Evolutionary conservation across 1,140 invertebrate species (phyloP).

Genomic region (Aphidius gifuensis): DNA sequence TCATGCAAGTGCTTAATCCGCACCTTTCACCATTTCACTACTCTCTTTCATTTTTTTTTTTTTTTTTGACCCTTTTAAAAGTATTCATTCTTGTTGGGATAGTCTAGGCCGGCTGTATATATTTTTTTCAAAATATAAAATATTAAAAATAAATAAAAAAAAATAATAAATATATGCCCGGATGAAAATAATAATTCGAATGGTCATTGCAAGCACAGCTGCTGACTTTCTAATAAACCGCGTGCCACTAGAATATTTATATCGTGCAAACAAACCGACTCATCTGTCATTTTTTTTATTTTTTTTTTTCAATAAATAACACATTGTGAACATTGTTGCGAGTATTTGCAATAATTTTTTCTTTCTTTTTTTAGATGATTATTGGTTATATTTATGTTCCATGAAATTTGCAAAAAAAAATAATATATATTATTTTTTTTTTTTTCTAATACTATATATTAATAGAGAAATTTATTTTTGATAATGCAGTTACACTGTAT

Average conservation of each 20-base stretch:
- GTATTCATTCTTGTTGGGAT: constrained; percentile 28
- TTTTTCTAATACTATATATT: no score
- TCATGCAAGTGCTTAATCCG: constrained; percentile 2
- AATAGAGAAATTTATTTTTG: no score
- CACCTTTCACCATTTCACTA: constrained; percentile 16
- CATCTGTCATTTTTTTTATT: constrained; percentile 20
- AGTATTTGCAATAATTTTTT: not conserved
- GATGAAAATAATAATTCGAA: constrained; percentile 22
- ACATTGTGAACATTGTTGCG: constrained; percentile 6
- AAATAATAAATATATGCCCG: constrained; percentile 8
- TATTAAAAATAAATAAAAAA: no score
- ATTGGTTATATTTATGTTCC: no score
- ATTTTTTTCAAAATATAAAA: constrained; percentile 30
- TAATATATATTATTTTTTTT: no score
- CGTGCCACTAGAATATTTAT: constrained; percentile 21
- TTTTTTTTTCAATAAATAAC: no score
- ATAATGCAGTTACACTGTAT: no score
- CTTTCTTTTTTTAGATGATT: not conserved
- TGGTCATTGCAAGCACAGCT: constrained; percentile 49
- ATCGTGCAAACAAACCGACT: constrained; percentile 18
- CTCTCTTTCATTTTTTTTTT: not conserved
- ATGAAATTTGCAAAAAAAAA: no score
- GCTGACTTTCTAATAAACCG: constrained; percentile 35
- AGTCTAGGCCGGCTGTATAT: constrained; percentile 36
- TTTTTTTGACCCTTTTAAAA: no score